phyloP scores from a whole-genome alignment of 2,888 invertebrate genomes.

The Parelbella ahira region DNA sequence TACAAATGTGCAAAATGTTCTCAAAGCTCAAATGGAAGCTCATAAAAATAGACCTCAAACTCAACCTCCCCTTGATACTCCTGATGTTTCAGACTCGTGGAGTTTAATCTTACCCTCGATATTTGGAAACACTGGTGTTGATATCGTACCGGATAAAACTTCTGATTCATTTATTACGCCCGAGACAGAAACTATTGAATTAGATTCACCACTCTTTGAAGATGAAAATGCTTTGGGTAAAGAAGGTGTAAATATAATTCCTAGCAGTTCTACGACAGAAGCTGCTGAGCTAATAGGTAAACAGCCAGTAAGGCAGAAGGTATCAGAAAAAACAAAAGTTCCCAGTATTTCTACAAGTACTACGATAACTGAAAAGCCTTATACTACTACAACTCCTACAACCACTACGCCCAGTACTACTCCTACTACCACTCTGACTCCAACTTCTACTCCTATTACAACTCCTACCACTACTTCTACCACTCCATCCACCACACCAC shows the following conservation, averaged over 20 bases:
- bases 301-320: neutral
- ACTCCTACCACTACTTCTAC: no score
- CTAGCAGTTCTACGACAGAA: constrained; percentile 38
- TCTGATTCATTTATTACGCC: constrained; percentile 59
- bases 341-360: constrained; percentile 16
- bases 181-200: constrained; percentile 65
- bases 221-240: constrained; percentile 52
- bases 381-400: constrained; percentile 32
- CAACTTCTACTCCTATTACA: no score
- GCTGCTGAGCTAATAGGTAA: constrained; percentile 26
- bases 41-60: constrained; percentile 72
- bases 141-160: constrained; percentile 78
- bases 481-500: no score
- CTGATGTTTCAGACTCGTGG: constrained; percentile 89
- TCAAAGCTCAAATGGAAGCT: constrained; percentile 88
- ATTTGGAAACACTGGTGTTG: constrained; percentile 85
- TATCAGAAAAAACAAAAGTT: constrained; percentile 3
- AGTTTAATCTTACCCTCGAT: constrained; percentile 90
- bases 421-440: no score
- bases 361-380: constrained; percentile 35
- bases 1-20: constrained; percentile 89
- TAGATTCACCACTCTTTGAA: constrained; percentile 41
- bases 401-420: constrained; percentile 15
- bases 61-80: constrained; percentile 82
- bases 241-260: constrained; percentile 48